phyloP scores from a whole-genome alignment of 2,888 invertebrate species.

The Dorcus hopei region DNA sequence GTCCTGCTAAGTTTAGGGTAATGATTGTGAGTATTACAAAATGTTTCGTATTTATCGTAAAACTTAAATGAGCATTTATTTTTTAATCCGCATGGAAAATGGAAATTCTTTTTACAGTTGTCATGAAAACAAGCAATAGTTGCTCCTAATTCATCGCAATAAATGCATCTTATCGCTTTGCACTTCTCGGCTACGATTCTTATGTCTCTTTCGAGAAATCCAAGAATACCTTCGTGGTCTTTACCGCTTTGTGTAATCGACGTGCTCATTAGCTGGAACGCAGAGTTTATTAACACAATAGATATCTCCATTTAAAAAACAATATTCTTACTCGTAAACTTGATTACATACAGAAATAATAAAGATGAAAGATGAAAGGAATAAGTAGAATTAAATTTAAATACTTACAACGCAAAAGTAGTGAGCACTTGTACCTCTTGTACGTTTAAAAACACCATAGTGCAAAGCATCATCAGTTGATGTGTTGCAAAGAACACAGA shows the following conservation, averaged over 20 bases:
- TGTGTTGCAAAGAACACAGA: constrained; percentile 1
- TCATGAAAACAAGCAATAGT: background rate
- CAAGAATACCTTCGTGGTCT: background rate
- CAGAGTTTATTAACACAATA: background rate
- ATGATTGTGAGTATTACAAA: background rate
- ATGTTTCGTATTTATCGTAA: background rate
- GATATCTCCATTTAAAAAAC: too few species aligned
- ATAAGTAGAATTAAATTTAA: background rate
- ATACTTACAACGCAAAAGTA: constrained; percentile 3
- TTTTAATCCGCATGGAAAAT: constrained; percentile 1
- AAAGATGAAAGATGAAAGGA: background rate
- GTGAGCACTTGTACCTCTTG: background rate
- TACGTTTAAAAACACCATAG: background rate
- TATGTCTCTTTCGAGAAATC: background rate
- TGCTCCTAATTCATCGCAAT: background rate
- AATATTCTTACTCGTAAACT: too few species aligned
- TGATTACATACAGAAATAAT: too few species aligned
- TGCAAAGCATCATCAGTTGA: background rate
- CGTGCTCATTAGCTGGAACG: background rate
- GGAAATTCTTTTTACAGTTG: background rate
- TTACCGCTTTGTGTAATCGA: background rate
- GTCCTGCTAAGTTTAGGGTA: background rate
- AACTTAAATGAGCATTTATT: background rate
- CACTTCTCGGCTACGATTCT: background rate
- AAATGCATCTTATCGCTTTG: background rate